phyloP scores from a whole-genome alignment of 1,140 invertebrate genomes.

The Monochamus saltuarius region DNA sequence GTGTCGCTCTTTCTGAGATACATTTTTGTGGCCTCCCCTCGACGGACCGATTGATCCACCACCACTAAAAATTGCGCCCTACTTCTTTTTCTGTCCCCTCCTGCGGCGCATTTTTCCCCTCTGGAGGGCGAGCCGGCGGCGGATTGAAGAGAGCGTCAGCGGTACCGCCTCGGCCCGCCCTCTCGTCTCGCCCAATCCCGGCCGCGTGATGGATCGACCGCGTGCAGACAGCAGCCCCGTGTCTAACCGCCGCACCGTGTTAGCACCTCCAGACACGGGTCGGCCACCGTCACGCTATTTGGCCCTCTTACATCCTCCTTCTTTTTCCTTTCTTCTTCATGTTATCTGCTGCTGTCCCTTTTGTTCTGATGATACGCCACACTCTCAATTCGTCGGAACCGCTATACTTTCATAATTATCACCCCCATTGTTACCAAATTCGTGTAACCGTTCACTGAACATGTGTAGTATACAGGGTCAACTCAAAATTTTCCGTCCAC shows the following conservation, averaged over 20 bases:
- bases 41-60: slow-evolving; percentile 49
- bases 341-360: background rate
- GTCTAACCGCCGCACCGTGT: slow-evolving; percentile 22
- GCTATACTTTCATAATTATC: too few species aligned
- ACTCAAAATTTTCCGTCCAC: too few species aligned
- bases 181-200: slow-evolving; percentile 49
- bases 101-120: slow-evolving; percentile 59
- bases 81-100: slow-evolving; percentile 52
- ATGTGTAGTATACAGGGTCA: too few species aligned
- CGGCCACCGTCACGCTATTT: slow-evolving; percentile 18
- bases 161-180: slow-evolving; percentile 55
- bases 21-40: slow-evolving; percentile 37
- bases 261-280: slow-evolving; percentile 27
- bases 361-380: too few species aligned
- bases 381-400: too few species aligned
- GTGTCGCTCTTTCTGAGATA: slow-evolving; percentile 24
- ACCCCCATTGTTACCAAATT: too few species aligned
- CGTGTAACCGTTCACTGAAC: too few species aligned
- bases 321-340: slow-evolving; percentile 15
- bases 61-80: slow-evolving; percentile 53
- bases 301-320: background rate
- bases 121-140: slow-evolving; percentile 49
- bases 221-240: slow-evolving; percentile 27
- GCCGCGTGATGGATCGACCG: slow-evolving; percentile 44
- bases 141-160: slow-evolving; percentile 44